phyloP scores from a whole-genome alignment of 2,113 vertebrate species.

The Cottus gobio region DNA sequence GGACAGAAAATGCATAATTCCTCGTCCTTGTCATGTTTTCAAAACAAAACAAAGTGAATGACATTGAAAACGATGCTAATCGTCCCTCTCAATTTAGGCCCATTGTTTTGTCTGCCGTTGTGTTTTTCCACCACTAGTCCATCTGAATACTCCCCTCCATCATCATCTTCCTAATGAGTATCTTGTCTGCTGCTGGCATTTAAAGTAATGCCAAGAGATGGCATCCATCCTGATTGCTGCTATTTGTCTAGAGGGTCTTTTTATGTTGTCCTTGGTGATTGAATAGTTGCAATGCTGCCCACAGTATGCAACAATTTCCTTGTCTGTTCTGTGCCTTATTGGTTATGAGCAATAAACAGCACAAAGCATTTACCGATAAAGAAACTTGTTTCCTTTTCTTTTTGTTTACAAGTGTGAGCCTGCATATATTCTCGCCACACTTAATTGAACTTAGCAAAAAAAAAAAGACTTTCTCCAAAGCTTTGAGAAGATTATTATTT shows the following conservation, averaged over 20 bases:
- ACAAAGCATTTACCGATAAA: constrained; percentile 44
- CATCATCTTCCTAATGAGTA: constrained; percentile 79
- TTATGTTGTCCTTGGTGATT: constrained; percentile 56
- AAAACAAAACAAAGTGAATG: constrained; percentile 70
- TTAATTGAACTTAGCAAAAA: too few relatives aligned
- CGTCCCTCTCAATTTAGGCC: constrained; percentile 61
- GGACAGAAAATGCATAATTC: constrained; percentile 51
- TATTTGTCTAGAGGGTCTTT: constrained; percentile 62
- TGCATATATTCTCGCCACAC: constrained; percentile 25
- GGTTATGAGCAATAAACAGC: constrained; percentile 48
- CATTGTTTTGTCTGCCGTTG: constrained; percentile 72
- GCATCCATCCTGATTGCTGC: constrained; percentile 74
- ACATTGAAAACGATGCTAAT: constrained; percentile 72
- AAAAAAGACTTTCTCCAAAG: constrained; percentile 1
- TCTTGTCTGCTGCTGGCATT: constrained; percentile 73
- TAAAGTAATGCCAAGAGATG: constrained; percentile 74
- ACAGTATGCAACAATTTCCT: constrained; percentile 54
- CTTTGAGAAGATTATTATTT: constrained; percentile 5
- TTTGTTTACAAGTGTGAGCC: constrained; percentile 47
- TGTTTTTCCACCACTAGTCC: constrained; percentile 67
- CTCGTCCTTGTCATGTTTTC: constrained; percentile 58
- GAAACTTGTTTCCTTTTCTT: constrained; percentile 57
- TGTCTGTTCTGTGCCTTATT: constrained; percentile 42
- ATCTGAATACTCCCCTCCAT: constrained; percentile 68
- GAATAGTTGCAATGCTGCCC: constrained; percentile 45